Conservation (phyloP, 2,888 invertebrate species). For the Diplazon laetatorius region DNA sequence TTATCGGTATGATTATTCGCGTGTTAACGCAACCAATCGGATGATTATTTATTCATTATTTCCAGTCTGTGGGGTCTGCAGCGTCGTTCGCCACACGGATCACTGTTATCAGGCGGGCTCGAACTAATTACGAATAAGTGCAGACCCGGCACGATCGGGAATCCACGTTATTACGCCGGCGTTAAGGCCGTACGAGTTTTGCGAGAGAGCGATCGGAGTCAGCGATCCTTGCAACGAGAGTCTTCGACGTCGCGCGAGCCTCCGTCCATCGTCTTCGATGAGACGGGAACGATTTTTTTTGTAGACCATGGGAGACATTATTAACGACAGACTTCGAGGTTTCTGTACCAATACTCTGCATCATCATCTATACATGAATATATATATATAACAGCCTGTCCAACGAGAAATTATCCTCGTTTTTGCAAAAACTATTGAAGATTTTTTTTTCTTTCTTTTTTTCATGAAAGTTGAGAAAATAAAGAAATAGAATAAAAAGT, state of each 20-base stretch:
- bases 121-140: slow-evolving; percentile 57
- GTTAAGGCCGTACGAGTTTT: slow-evolving; percentile 34
- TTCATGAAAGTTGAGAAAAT: too few relatives aligned
- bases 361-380: too few relatives aligned
- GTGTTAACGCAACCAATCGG: not conserved
- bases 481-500: too few relatives aligned
- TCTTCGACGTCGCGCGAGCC: slow-evolving; percentile 16
- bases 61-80: slow-evolving; percentile 34
- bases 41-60: slow-evolving; percentile 41
- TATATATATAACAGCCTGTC: too few relatives aligned
- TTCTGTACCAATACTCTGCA: slow-evolving; percentile 15
- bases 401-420: too few relatives aligned
- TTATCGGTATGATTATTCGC: slow-evolving; percentile 1
- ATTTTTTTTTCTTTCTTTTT: too few relatives aligned
- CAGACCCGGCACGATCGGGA: slow-evolving; percentile 32
- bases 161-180: slow-evolving; percentile 14
- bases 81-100: slow-evolving; percentile 28
- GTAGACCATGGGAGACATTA: slow-evolving; percentile 46
- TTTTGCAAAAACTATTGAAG: too few relatives aligned
- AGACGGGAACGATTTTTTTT: slow-evolving; percentile 46
- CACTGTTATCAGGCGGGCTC: slow-evolving; percentile 47
- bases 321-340: slow-evolving; percentile 46
- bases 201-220: slow-evolving; percentile 49
- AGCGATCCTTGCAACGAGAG: slow-evolving; percentile 33
- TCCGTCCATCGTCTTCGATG: slow-evolving; percentile 37